Conservation (phyloP, 2,797 vertebrate genomes). For the Hoplostethus mediterraneus region DNA sequence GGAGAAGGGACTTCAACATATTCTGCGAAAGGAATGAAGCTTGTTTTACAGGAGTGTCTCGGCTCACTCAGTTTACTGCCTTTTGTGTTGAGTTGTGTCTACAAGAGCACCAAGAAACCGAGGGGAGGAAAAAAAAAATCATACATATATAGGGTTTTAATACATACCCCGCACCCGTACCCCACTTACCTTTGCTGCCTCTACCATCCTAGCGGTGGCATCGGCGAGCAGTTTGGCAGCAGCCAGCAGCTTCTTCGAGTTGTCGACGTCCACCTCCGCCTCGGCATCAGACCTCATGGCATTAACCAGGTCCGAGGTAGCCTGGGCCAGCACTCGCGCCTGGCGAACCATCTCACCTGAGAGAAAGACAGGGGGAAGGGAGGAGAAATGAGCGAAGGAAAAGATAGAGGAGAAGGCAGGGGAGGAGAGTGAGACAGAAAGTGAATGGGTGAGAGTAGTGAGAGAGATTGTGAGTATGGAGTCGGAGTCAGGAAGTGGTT, state of each 20-base stretch:
- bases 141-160: not conserved
- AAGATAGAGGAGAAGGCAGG: too few relatives aligned
- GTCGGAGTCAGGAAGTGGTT: too few relatives aligned
- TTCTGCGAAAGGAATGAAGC: too few relatives aligned
- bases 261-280: conserved; percentile 95
- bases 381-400: too few relatives aligned
- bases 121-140: not conserved
- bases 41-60: too few relatives aligned
- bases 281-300: conserved; percentile 98
- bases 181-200: conserved; percentile 93
- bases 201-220: conserved; percentile 98
- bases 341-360: conserved; percentile 98
- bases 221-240: conserved; percentile 96
- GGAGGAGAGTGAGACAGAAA: too few relatives aligned
- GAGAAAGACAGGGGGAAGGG: not conserved
- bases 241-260: conserved; percentile 96
- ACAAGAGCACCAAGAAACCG: not conserved
- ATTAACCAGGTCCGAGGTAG: conserved; percentile 96
- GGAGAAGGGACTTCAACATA: too few relatives aligned
- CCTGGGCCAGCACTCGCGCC: conserved; percentile 94
- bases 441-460: too few relatives aligned
- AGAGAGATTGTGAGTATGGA: too few relatives aligned
- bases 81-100: not conserved
- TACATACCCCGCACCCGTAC: not conserved
- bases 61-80: not conserved